These are phyloP conservation scores for Rhadina sibilatrix DNA, from an alignment of 2,113 vertebrate genomes.

Conservation along the genomic window DNA sequence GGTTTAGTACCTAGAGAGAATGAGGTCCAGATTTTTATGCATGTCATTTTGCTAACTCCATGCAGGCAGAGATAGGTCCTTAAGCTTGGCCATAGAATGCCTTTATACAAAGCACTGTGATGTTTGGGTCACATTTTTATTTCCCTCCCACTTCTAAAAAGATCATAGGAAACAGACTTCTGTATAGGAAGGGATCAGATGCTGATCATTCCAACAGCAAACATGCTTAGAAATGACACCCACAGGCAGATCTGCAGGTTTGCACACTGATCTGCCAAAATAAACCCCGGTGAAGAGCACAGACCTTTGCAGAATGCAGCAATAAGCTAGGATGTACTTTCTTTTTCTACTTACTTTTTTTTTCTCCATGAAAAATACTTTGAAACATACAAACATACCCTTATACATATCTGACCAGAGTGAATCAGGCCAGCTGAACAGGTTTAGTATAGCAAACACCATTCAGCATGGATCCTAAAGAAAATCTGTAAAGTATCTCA, in stretches of 20 bases:
- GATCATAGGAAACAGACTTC: neutral
- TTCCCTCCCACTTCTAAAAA: neutral
- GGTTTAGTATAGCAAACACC: neutral
- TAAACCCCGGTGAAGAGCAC: neutral
- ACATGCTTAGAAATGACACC: neutral
- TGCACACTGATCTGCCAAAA: neutral
- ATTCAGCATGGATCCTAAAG: neutral
- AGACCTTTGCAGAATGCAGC: neutral
- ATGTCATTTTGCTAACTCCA: neutral
- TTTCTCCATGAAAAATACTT: neutral
- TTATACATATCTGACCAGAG: neutral
- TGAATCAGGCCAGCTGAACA: neutral
- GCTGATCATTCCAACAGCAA: neutral
- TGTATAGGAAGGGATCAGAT: neutral
- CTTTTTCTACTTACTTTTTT: neutral
- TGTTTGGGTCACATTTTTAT: neutral
- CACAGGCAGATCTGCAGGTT: neutral
- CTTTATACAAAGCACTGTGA: neutral
- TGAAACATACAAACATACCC: neutral
- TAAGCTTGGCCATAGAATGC: neutral
- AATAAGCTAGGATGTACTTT: neutral
- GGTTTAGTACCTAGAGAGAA: neutral
- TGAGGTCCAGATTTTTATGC: neutral
- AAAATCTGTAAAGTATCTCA: neutral
- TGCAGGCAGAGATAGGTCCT: neutral